Evolutionary conservation across 2,888 invertebrate species (phyloP), one percentile per base, ranked within the genome.

Genomic region (Bellardia pandia): DNA sequence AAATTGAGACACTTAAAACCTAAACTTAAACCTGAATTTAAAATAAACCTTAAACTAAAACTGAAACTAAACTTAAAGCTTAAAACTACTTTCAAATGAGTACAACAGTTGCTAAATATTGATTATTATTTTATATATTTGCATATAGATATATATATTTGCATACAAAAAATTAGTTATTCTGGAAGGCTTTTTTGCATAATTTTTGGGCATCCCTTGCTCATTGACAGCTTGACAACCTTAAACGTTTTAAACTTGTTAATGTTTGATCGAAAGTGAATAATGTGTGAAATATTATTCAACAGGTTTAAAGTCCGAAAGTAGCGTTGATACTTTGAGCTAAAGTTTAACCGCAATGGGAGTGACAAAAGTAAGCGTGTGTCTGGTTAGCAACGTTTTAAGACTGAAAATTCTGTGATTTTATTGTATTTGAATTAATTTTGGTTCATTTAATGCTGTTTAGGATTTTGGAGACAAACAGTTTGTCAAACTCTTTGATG

Each of bases 231-330:
- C 51, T 51, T 51, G 51, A 14, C 51, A 51, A 51, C 51, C 1
- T 51, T 45, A 45, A 45, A 45, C 13, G 13, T 51, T 51, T n/a
- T 37, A 37, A 37, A 48, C 14, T 14, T 51, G 51, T 51, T 45
- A 45, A 45, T 13, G n/a, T 45, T n/a, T 51, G 51, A 51, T 51
- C n/a, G 51, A 51, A 51, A n/a, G 1, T 6, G 5, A 51, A 51
- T 51, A 51, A 51, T n/a, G n/a, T 51, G n/a, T 51, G 51, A 51
- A 51, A 51, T 51, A 51, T 51, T 51, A 51, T 51, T 51, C 51
- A 51, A 51, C n/a, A 4, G 51, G 51, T 51, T 51, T 51, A 51
- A 51, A 51, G 51, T 51, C n/a, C 51, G n/a, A 51, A 14, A 51
- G 51, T 14, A 51, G 7, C 14, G 45, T 11, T 42, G 7, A 11